phyloP scores from a whole-genome alignment of 2,888 invertebrate genomes.

The Drosophila phalerata region DNA sequence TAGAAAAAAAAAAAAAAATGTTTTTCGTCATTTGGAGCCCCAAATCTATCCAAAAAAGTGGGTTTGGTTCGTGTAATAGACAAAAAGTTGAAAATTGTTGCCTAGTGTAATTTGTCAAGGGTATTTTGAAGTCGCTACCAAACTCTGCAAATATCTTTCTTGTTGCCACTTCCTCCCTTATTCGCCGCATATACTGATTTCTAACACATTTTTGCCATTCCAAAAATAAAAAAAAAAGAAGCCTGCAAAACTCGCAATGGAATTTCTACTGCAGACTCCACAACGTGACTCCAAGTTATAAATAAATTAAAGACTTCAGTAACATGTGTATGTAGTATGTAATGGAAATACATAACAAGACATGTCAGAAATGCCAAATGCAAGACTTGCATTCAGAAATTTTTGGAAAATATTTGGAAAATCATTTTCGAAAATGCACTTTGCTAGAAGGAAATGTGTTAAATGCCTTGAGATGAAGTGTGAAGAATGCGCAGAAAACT shows the following conservation, averaged over 20 bases:
- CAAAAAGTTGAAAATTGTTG: too few species aligned
- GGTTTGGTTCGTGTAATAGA: too few species aligned
- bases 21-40: too few species aligned
- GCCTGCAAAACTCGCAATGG: conserved; percentile 24
- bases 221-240: neutral
- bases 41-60: too few species aligned
- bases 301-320: conserved; percentile 36
- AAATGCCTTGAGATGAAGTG: conserved; percentile 45
- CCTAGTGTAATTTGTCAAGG: neutral
- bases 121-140: neutral
- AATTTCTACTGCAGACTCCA: conserved; percentile 38
- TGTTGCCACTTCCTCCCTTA: neutral
- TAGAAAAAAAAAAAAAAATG: too few species aligned
- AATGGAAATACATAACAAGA: neutral
- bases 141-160: neutral
- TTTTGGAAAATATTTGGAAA: conserved; percentile 3
- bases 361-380: conserved; percentile 3
- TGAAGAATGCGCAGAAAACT: conserved; percentile 28
- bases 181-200: conserved; percentile 53
- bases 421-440: conserved; percentile 35
- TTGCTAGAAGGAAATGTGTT: conserved; percentile 20
- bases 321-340: neutral
- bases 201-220: conserved; percentile 65
- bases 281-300: conserved; percentile 15
- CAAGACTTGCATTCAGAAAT: conserved; percentile 18